Conservation (phyloP, 2,113 vertebrate species). For the Rhabdornis inornatus region DNA sequence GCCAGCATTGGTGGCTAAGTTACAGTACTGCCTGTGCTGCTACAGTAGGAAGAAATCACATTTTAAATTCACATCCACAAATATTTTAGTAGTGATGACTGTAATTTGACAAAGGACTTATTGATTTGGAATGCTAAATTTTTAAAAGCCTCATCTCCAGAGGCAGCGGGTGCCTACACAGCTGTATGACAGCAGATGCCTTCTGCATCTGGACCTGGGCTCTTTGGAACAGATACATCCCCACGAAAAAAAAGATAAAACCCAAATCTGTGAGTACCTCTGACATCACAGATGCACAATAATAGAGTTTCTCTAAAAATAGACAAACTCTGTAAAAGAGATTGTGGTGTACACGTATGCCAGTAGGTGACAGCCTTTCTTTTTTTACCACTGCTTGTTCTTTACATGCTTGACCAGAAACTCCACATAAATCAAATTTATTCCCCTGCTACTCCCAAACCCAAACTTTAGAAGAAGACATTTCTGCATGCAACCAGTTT, state of each 20-base stretch:
- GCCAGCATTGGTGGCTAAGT: background rate
- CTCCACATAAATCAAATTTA: background rate
- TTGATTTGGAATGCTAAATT: background rate
- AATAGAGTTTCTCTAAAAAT: background rate
- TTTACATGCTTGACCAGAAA: background rate
- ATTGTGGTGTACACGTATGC: background rate
- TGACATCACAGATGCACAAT: background rate
- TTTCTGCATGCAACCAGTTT: background rate
- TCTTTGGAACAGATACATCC: background rate
- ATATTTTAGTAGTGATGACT: background rate
- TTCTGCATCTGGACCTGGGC: background rate
- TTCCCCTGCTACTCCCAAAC: background rate
- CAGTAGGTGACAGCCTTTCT: constrained; percentile 52
- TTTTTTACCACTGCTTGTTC: background rate
- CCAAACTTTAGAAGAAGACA: background rate
- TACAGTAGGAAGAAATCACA: background rate
- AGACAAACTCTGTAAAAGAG: background rate
- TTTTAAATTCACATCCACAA: background rate
- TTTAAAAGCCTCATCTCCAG: background rate
- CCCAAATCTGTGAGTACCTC: background rate
- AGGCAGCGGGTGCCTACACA: background rate
- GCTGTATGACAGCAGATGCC: background rate
- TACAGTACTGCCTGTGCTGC: background rate
- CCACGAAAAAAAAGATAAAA: background rate
- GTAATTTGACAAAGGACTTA: background rate